phyloP scores from a whole-genome alignment of 2,113 vertebrate genomes.

The Mastomys natalensis region DNA sequence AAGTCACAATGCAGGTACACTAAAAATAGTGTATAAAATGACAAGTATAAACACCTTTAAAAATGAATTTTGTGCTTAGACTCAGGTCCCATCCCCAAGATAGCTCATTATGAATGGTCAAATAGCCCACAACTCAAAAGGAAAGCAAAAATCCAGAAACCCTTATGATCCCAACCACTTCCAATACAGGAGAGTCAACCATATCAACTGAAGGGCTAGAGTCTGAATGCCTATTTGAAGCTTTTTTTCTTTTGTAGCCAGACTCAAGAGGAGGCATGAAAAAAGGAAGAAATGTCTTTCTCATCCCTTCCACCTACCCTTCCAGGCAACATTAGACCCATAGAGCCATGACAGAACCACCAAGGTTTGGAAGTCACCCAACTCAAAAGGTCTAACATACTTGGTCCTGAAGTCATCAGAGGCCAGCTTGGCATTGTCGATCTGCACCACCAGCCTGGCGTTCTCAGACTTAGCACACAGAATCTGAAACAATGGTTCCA shows the following conservation, averaged over 20 bases:
- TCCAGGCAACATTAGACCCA: neutral
- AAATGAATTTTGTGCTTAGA: neutral
- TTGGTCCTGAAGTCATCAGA: constrained; percentile 88
- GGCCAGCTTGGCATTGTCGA: constrained; percentile 85
- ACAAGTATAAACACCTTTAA: no score
- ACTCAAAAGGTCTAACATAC: constrained; percentile 72
- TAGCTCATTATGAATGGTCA: neutral
- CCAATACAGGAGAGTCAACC: neutral
- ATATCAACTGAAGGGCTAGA: neutral
- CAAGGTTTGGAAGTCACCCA: neutral
- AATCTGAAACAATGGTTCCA: constrained; percentile 79
- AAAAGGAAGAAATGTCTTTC: neutral
- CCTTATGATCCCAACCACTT: neutral
- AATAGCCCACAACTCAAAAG: neutral
- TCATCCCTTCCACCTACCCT: neutral
- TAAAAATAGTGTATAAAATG: neutral
- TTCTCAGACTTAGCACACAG: constrained; percentile 79
- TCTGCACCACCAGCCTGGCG: constrained; percentile 66
- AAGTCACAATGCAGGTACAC: neutral
- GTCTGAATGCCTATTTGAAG: neutral
- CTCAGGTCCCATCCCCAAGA: neutral
- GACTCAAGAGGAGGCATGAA: neutral
- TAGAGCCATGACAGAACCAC: neutral
- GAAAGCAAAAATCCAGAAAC: neutral
- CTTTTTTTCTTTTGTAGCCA: neutral